A percentile compares a stretch with the other conserved stretches of the same genome.
Evolutionary conservation across 2,113 vertebrate species (phyloP).

Genomic region (Lophius piscatorius): DNA sequence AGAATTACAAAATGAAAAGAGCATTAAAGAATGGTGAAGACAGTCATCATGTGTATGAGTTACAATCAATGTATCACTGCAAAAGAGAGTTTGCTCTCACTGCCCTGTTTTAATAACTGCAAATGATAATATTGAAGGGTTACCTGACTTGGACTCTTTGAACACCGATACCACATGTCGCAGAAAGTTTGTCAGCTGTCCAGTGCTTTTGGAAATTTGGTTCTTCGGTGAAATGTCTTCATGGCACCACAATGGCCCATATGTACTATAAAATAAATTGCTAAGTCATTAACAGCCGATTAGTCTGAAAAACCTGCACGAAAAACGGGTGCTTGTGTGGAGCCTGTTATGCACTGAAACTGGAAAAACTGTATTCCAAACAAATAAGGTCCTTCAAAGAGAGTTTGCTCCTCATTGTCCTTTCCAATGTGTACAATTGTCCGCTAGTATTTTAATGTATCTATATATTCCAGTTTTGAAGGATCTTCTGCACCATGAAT

Average conservation of each 20-base stretch:
- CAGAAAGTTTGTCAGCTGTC: constrained; percentile 93
- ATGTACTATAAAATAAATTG: constrained; percentile 82
- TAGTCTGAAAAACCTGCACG: too few relatives aligned
- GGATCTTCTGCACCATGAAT: constrained; percentile 19
- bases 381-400: background rate
- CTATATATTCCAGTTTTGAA: too few relatives aligned
- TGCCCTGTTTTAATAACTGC: background rate
- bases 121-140: background rate
- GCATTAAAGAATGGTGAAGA: background rate
- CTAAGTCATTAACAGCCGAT: too few relatives aligned
- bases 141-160: constrained; percentile 97
- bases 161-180: constrained; percentile 94
- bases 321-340: too few relatives aligned
- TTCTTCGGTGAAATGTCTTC: constrained; percentile 98
- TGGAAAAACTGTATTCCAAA: background rate
- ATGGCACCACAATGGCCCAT: constrained; percentile 96
- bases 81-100: background rate
- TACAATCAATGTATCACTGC: background rate
- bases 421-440: too few relatives aligned
- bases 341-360: too few relatives aligned
- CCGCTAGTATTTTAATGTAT: too few relatives aligned
- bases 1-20: background rate
- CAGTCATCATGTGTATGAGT: too few relatives aligned
- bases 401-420: too few relatives aligned
- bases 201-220: constrained; percentile 92